Evolutionary conservation across 2,797 vertebrate species (phyloP).

Genomic region (Lutjanus argentimaculatus): DNA sequence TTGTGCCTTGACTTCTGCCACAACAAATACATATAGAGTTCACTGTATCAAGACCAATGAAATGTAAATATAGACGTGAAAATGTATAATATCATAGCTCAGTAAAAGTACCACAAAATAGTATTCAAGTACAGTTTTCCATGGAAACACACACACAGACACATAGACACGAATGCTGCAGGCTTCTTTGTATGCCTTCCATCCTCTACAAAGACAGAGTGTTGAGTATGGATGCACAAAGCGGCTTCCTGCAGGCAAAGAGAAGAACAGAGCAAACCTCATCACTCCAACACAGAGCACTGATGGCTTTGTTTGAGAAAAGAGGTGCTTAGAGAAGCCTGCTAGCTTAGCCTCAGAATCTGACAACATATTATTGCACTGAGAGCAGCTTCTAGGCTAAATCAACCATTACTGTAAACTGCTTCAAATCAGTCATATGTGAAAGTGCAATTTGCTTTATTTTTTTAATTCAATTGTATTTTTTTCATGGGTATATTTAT

Average conservation of each 20-base stretch:
- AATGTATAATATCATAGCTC: neutral
- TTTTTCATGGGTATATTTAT: neutral
- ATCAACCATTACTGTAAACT: conserved; percentile 32
- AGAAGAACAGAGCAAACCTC: conserved; percentile 53
- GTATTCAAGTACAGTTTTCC: neutral
- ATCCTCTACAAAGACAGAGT: conserved; percentile 52
- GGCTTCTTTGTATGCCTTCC: conserved; percentile 52
- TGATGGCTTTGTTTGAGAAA: conserved; percentile 59
- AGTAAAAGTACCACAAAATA: neutral
- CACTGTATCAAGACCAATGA: neutral
- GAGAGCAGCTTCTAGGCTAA: conserved; percentile 32
- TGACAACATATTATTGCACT: conserved; percentile 25
- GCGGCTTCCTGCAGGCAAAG: conserved; percentile 54
- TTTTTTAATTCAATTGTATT: neutral
- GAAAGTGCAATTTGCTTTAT: conserved; percentile 21
- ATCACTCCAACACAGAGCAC: conserved; percentile 32
- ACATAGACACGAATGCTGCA: conserved; percentile 28
- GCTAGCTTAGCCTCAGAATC: conserved; percentile 54
- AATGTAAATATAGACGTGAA: neutral
- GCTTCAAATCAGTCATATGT: conserved; percentile 33
- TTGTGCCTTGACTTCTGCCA: no score
- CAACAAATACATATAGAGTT: neutral
- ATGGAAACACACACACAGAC: neutral
- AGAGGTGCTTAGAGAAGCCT: conserved; percentile 58
- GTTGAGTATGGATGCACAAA: conserved; percentile 52